Percentiles rank a stretch among this genome's conserved stretches.
phyloP scores from a whole-genome alignment of 2,113 vertebrate genomes.

The Suricata suricatta region DNA sequence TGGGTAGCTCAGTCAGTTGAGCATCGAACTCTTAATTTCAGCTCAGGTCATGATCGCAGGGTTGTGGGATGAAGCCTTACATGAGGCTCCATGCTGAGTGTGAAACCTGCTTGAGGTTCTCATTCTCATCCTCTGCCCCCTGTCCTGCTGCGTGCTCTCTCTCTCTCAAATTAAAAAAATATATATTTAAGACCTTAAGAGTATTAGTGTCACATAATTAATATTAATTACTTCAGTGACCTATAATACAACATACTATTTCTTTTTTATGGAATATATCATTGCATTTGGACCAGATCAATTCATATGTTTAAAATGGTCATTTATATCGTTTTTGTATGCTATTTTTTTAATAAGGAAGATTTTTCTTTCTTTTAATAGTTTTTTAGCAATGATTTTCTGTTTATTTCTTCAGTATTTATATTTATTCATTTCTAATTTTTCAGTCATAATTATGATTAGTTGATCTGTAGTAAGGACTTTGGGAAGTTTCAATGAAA shows the following conservation, averaged over 20 bases:
- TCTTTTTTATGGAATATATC: constrained; percentile 26
- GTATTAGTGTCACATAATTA: constrained; percentile 22
- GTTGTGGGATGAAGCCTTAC: too few species aligned
- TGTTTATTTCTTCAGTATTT: constrained; percentile 9
- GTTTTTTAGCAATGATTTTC: background rate
- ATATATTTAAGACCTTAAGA: constrained; percentile 50
- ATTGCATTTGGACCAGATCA: background rate
- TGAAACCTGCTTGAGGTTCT: too few species aligned
- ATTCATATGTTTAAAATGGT: constrained; percentile 3
- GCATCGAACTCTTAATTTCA: too few species aligned
- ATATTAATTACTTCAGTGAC: background rate
- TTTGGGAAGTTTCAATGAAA: constrained; percentile 25
- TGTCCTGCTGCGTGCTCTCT: too few species aligned
- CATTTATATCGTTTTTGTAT: constrained; percentile 21
- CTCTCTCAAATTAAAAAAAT: too few species aligned
- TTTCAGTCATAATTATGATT: constrained; percentile 9
- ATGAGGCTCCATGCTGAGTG: too few species aligned
- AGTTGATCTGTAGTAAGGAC: constrained; percentile 17
- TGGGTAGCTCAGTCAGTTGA: too few species aligned
- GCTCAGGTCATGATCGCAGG: too few species aligned
- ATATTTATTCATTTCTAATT: constrained; percentile 41
- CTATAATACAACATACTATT: background rate
- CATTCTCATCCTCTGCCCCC: too few species aligned
- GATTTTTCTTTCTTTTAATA: background rate
- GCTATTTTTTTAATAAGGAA: constrained; percentile 22